These are phyloP conservation scores for Orchesella flavescens DNA, from an alignment of 2,888 invertebrate species.

Conservation along the genomic window DNA sequence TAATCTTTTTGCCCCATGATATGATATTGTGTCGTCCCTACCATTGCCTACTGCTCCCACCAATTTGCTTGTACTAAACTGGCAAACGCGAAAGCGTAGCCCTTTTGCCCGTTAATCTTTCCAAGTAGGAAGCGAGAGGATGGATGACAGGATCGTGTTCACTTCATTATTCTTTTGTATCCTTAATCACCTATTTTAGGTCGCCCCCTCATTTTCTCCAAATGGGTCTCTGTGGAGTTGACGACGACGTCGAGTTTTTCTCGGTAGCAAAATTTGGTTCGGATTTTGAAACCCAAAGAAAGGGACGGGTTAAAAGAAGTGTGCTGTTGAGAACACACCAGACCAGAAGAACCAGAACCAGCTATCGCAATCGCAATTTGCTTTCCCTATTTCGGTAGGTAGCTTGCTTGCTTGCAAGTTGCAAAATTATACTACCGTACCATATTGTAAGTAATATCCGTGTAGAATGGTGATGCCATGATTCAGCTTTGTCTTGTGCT, in stretches of 20 bases:
- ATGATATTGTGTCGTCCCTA: too few species aligned
- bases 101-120: constrained; percentile 60
- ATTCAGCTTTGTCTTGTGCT: background rate
- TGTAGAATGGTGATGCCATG: too few species aligned
- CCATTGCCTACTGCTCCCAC: constrained; percentile 22
- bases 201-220: constrained; percentile 68
- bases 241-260: constrained; percentile 40
- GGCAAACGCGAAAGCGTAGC: background rate
- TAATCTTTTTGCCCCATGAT: too few species aligned
- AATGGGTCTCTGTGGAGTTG: constrained; percentile 69
- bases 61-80: background rate
- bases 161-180: constrained; percentile 72
- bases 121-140: constrained; percentile 37
- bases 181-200: constrained; percentile 70
- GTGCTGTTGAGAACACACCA: background rate
- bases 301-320: constrained; percentile 31
- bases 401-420: too few species aligned
- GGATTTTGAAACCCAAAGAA: constrained; percentile 7
- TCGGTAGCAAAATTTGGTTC: constrained; percentile 1
- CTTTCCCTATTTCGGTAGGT: background rate
- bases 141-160: constrained; percentile 71
- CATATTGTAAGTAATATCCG: too few species aligned
- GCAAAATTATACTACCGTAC: too few species aligned
- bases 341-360: background rate
- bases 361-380: background rate